Evolutionary conservation across 2,888 invertebrate species (phyloP).

Genomic region (Dynastes hyllus): DNA sequence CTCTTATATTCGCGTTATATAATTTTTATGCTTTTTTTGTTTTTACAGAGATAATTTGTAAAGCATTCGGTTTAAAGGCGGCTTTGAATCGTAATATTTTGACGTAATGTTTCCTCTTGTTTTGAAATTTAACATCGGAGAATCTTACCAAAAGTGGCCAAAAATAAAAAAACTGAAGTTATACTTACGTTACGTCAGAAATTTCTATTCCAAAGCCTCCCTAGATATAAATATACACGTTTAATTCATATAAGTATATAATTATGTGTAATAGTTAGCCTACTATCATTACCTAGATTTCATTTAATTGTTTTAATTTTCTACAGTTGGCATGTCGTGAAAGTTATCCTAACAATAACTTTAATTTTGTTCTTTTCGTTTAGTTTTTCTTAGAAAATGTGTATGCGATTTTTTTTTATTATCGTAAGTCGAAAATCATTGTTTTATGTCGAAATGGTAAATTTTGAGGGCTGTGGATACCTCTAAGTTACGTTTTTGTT

Average conservation of each 20-base stretch:
- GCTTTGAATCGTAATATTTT: not conserved
- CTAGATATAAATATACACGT: slow-evolving; percentile 22
- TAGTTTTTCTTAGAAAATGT: not conserved
- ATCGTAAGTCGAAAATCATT: not conserved
- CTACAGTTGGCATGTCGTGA: slow-evolving; percentile 48
- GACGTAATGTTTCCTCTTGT: too few species aligned
- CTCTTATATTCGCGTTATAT: slow-evolving; percentile 5
- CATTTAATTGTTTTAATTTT: slow-evolving; percentile 43
- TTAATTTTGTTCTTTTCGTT: slow-evolving; percentile 7
- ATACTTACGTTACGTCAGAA: too few species aligned
- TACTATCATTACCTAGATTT: slow-evolving; percentile 49
- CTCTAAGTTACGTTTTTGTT: slow-evolving; percentile 15
- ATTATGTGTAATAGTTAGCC: slow-evolving; percentile 32
- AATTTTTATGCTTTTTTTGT: not conserved
- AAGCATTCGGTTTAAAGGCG: slow-evolving; percentile 25
- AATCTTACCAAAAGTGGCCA: too few species aligned
- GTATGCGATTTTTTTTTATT: too few species aligned
- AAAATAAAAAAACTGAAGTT: too few species aligned
- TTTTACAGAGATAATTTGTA: slow-evolving; percentile 23
- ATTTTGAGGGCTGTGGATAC: slow-evolving; percentile 24
- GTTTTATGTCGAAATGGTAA: slow-evolving; percentile 1
- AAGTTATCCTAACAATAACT: slow-evolving; percentile 5
- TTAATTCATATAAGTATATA: slow-evolving; percentile 45
- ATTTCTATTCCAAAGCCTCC: not conserved
- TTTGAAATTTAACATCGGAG: too few species aligned